These are phyloP conservation scores for Planiliza haematocheilus DNA, from an alignment of 2,113 vertebrate species.

Conservation along the genomic window DNA sequence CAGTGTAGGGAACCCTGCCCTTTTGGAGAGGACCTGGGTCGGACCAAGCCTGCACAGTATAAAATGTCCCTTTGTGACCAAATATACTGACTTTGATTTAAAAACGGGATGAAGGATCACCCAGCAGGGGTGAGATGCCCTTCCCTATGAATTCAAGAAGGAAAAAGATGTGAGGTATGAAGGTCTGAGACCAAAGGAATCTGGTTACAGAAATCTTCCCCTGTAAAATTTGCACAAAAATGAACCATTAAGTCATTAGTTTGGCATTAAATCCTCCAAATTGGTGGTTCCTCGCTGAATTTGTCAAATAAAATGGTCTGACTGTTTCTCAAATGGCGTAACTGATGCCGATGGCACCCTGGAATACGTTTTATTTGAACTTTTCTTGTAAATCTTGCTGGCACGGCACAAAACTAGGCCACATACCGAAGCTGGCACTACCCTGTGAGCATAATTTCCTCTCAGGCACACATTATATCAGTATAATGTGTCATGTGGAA, in stretches of 20 bases:
- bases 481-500: not conserved
- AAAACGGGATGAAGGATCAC: constrained; percentile 32
- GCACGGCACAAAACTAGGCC: constrained; percentile 23
- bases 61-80: constrained; percentile 64
- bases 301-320: constrained; percentile 33
- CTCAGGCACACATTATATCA: constrained; percentile 12
- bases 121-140: constrained; percentile 28
- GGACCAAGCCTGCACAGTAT: constrained; percentile 25
- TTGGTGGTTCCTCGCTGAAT: not conserved
- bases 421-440: constrained; percentile 14
- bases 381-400: constrained; percentile 25
- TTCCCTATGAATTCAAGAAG: constrained; percentile 21
- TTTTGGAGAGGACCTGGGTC: constrained; percentile 53
- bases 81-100: constrained; percentile 44
- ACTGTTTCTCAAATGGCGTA: constrained; percentile 13
- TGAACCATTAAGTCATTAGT: constrained; percentile 15
- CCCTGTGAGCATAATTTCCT: not conserved
- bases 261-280: constrained; percentile 3
- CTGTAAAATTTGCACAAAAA: constrained; percentile 23
- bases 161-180: constrained; percentile 12
- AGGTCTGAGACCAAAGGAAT: constrained; percentile 10
- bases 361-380: constrained; percentile 9
- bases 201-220: not conserved
- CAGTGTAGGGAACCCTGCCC: constrained; percentile 50
- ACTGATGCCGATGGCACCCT: not conserved